Conservation (phyloP, 2,888 invertebrate species). For the Diplolepis rosae region DNA sequence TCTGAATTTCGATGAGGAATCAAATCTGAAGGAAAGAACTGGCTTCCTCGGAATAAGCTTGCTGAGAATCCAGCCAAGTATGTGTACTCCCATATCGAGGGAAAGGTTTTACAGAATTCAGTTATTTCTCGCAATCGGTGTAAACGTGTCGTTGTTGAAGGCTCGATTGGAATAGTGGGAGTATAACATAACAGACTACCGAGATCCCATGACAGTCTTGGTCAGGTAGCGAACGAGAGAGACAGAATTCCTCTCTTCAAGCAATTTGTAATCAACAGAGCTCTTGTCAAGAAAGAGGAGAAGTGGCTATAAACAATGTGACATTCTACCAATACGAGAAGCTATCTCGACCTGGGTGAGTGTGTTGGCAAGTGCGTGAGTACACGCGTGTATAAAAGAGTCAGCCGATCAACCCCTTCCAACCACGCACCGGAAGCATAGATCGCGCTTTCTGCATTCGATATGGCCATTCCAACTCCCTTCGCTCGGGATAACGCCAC, state of each 20-base stretch:
- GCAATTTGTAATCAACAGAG: constrained; percentile 70
- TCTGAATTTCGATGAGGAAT: neutral
- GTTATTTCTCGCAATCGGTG: constrained; percentile 30
- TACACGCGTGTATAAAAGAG: constrained; percentile 60
- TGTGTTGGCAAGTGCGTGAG: constrained; percentile 50
- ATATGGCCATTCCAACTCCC: constrained; percentile 53
- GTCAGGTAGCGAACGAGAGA: constrained; percentile 50
- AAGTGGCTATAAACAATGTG: constrained; percentile 73
- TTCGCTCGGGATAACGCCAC: neutral
- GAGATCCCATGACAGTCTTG: constrained; percentile 48
- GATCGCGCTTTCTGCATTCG: constrained; percentile 69
- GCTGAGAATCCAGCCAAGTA: neutral
- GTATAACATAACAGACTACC: constrained; percentile 41
- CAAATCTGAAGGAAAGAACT: neutral
- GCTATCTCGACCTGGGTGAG: constrained; percentile 56
- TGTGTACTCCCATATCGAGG: neutral
- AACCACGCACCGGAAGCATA: constrained; percentile 68
- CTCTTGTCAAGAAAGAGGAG: constrained; percentile 68
- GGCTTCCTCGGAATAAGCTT: neutral
- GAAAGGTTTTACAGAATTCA: neutral
- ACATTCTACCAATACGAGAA: constrained; percentile 67
- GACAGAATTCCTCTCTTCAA: constrained; percentile 49
- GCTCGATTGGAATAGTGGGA: constrained; percentile 30
- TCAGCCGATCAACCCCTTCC: constrained; percentile 64
- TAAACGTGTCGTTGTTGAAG: constrained; percentile 32